Evolutionary conservation across 1,140 invertebrate species (phyloP).

Genomic region (Oryctes rhinoceros): DNA sequence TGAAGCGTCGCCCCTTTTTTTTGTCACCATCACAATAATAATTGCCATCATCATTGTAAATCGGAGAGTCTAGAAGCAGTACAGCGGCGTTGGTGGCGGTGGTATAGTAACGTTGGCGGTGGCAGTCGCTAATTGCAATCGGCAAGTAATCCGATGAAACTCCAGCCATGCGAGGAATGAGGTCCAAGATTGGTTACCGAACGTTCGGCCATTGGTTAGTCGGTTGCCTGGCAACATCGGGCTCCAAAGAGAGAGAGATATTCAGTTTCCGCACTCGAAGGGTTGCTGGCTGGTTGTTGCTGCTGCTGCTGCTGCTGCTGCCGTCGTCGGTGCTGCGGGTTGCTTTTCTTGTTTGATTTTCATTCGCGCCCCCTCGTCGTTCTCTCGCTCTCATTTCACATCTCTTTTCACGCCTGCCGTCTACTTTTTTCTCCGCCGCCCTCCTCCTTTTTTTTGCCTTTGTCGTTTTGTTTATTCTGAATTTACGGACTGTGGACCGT

Average conservation of each 20-base stretch:
- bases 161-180: constrained; percentile 54
- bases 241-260: constrained; percentile 33
- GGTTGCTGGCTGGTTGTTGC: constrained; percentile 39
- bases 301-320: constrained; percentile 45
- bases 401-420: constrained; percentile 25
- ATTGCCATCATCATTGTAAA: constrained; percentile 21
- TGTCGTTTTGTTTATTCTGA: constrained; percentile 36
- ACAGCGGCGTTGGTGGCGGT: constrained; percentile 4
- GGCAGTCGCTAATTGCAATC: constrained; percentile 46
- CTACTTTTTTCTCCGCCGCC: constrained; percentile 16
- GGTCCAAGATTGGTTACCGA: constrained; percentile 54
- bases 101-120: constrained; percentile 14
- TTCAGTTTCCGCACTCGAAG: constrained; percentile 41
- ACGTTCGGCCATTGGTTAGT: constrained; percentile 50
- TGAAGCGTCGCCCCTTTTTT: background rate
- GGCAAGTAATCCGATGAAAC: constrained; percentile 47
- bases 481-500: constrained; percentile 28
- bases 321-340: constrained; percentile 46
- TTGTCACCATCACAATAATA: constrained; percentile 17
- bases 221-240: constrained; percentile 50
- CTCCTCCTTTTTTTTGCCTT: constrained; percentile 19
- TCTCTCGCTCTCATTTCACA: constrained; percentile 33
- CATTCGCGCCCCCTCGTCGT: constrained; percentile 43
- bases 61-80: background rate
- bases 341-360: constrained; percentile 50